phyloP scores from a whole-genome alignment of 2,797 vertebrate genomes.

The Characodon lateralis region DNA sequence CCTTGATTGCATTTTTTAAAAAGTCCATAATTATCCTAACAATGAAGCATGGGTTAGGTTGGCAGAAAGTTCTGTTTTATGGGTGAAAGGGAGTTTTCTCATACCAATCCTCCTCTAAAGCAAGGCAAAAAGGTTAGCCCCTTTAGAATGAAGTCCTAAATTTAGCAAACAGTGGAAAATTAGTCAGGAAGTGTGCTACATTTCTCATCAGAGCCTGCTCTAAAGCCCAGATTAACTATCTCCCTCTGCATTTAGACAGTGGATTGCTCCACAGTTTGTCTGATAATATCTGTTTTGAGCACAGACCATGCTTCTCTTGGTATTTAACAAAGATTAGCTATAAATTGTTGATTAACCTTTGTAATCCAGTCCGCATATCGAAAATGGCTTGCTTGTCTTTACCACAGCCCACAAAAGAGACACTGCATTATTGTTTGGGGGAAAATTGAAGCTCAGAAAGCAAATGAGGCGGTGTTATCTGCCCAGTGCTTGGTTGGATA shows the following conservation, averaged over 20 bases:
- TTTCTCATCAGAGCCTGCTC: conserved; percentile 42
- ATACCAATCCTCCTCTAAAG: conserved; percentile 10
- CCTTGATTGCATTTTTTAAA: conserved; percentile 68
- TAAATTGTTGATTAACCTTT: conserved; percentile 85
- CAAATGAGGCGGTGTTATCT: conserved; percentile 82
- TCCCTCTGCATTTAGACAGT: conserved; percentile 63
- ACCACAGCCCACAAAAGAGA: conserved; percentile 64
- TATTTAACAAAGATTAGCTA: conserved; percentile 82
- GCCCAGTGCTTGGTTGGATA: conserved; percentile 67
- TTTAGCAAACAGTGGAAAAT: conserved; percentile 39
- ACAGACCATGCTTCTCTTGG: conserved; percentile 65
- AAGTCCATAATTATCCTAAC: conserved; percentile 64
- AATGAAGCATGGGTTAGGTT: neutral
- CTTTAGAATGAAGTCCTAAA: conserved; percentile 31
- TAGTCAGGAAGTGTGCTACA: conserved; percentile 27
- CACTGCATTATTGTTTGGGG: conserved; percentile 67
- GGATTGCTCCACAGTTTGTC: conserved; percentile 65
- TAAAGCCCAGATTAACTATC: conserved; percentile 62
- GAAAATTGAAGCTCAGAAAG: conserved; percentile 71
- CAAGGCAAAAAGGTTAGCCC: conserved; percentile 2
- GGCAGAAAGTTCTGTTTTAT: neutral
- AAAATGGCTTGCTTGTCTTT: conserved; percentile 72
- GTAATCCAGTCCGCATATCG: conserved; percentile 73
- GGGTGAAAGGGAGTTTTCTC: neutral
- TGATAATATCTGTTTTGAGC: conserved; percentile 73